Percentiles rank a stretch among this genome's conserved stretches.
Evolutionary conservation across 2,113 vertebrate species (phyloP).

Genomic region (Brachirus orientalis): DNA sequence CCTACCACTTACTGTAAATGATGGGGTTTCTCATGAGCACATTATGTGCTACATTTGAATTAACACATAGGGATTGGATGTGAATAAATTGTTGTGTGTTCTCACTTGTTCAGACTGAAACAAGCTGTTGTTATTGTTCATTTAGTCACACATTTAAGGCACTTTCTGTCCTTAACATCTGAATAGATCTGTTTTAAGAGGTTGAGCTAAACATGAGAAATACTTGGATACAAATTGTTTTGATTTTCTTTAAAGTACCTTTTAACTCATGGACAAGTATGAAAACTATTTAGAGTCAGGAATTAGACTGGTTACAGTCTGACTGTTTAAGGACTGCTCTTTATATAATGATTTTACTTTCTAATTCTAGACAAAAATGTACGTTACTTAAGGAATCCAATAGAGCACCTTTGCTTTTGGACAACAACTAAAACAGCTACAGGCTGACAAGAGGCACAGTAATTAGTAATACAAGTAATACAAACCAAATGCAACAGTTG

Average conservation of each 20-base stretch:
- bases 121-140: neutral
- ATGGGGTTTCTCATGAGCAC: slow-evolving; percentile 1
- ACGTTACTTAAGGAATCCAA: slow-evolving; percentile 23
- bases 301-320: slow-evolving; percentile 1
- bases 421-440: slow-evolving; percentile 38
- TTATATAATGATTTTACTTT: no score
- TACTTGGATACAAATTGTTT: no score
- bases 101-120: slow-evolving; percentile 1
- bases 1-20: neutral
- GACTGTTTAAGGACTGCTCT: slow-evolving; percentile 1
- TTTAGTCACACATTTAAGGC: neutral
- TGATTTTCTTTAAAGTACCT: neutral
- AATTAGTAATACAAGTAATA: no score
- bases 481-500: slow-evolving; percentile 24
- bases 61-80: slow-evolving; percentile 3
- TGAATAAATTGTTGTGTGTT: neutral
- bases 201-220: no score
- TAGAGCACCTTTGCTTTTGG: slow-evolving; percentile 33
- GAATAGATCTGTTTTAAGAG: neutral
- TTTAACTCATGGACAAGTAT: neutral
- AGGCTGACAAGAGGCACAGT: slow-evolving; percentile 58
- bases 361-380: no score
- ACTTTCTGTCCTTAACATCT: no score
- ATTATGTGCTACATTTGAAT: neutral
- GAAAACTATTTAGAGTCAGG: neutral